Base-by-base conservation (phyloP, 2,113 vertebrate genomes). In the Anguilla rostrata region DNA sequence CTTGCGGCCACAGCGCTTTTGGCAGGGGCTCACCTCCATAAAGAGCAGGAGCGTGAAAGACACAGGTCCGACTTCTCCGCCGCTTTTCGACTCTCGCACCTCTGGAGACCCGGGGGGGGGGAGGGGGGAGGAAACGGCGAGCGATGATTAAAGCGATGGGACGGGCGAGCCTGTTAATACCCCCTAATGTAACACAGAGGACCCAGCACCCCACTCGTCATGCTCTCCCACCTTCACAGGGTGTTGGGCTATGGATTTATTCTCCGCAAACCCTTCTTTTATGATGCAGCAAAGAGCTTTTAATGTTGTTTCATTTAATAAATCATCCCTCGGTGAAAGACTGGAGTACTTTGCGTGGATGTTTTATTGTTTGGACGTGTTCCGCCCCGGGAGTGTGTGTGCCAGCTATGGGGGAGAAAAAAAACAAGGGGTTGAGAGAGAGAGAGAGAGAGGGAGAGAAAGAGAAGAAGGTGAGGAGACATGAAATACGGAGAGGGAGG, bases 1-100 rank as follows among this genome's bases (percentile, higher is more conserved):
- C 78, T 82, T n/a, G 12, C 57, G 78, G 85, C 26, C 20, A 34
- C n/a, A 15, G 40, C 40, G 63, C 83, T 66, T 66, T 56, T 16
- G n/a, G 81, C 43, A 34, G 56, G 20, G 66, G n/a, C 81, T 63
- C 43, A 43, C 39, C 26, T 84, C 20, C 39, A 46, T 81, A 79
- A 87, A 87, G 57, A 81, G 63, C 81, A 11, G 80, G 82, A 41
- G n/a, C 1, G 15, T 84, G 46, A 53, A 40, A 88, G 40, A 57
- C 40, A 78, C 81, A 84, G 78, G 66, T 49, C 79, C 39, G 84
- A 79, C 71, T 83, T 83, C 26, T 83, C 81, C 43, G 56, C 41
- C 18, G 40, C 56, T 41, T 82, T 56, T 86, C 34, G 63, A 86
- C 78, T 56, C 71, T 34, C 39, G n/a, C 71, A 66, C 60, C 7